Percentiles rank a stretch among this genome's conserved stretches.
These are phyloP conservation scores for honey bee (Apis mellifera) DNA, from an alignment of 1,140 invertebrate species.

Conservation along the genomic window Amel_HAv3.1 CM009936.2:4854001-4854500, in stretches of 20 bases:
- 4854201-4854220: not conserved
- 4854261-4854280: conserved; percentile 1
- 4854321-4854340: not conserved
- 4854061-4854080: conserved; percentile 31
- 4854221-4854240: not conserved
- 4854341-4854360: no score
- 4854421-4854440: not conserved
- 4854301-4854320: not conserved
- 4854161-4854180: conserved; percentile 2
- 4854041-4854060: conserved; percentile 13
- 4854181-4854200: conserved; percentile 12
- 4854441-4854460: not conserved
- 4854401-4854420: not conserved
- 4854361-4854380: not conserved
- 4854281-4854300: not conserved
- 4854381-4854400: not conserved
- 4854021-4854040: conserved; percentile 21
- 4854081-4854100: conserved; percentile 13
- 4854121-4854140: not conserved
- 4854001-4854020: conserved; percentile 52
- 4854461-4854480: not conserved
- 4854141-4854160: not conserved
- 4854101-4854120: not conserved
- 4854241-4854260: conserved; percentile 8
- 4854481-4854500: not conserved